Evolutionary conservation across 2,888 invertebrate species (phyloP).

Genomic region (Leucoma salicis): DNA sequence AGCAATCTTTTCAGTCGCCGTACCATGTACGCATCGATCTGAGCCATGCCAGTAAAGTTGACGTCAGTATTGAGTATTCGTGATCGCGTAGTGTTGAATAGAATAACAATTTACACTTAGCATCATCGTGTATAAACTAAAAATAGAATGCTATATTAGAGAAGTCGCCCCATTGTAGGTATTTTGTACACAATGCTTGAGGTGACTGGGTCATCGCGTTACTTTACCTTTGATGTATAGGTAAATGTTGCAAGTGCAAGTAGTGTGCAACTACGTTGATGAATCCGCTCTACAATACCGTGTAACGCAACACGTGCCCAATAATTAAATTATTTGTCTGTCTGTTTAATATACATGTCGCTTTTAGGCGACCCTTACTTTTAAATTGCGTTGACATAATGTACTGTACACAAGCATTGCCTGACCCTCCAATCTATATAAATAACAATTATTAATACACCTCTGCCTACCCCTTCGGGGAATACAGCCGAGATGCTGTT

Average conservation of each 20-base stretch:
- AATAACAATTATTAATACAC: no score
- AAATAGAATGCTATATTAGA: constrained; percentile 37
- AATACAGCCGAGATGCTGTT: no score
- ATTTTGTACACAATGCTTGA: constrained; percentile 57
- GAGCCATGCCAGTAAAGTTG: constrained; percentile 10
- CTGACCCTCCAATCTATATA: no score
- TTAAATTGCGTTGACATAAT: no score
- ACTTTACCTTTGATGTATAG: background rate
- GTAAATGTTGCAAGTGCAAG: background rate
- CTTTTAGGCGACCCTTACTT: no score
- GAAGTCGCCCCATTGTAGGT: constrained; percentile 20
- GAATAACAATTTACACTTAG: constrained; percentile 34
- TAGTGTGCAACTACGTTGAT: background rate
- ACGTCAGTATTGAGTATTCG: constrained; percentile 31
- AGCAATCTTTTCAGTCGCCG: no score
- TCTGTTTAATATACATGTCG: no score
- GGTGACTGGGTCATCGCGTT: constrained; percentile 62
- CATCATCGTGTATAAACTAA: constrained; percentile 37
- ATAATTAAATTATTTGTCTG: no score
- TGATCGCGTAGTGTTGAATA: constrained; percentile 17
- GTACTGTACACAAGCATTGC: no score
- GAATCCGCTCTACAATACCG: background rate
- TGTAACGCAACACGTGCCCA: background rate
- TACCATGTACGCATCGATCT: constrained; percentile 4
- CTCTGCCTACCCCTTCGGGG: no score